Evolutionary conservation across 2,113 vertebrate species (phyloP).

Genomic region (Hippocampus comes): DNA sequence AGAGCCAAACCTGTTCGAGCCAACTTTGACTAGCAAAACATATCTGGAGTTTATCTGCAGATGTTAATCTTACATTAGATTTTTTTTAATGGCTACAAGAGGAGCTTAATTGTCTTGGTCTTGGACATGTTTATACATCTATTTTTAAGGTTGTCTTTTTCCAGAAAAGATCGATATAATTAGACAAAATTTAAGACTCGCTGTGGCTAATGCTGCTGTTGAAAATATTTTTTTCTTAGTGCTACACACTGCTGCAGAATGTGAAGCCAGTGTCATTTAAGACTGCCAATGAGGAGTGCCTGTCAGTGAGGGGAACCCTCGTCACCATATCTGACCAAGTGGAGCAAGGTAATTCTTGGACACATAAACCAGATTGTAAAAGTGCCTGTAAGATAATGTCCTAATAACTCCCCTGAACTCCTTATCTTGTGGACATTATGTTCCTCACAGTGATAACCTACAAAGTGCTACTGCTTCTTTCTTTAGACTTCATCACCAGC

Average conservation of each 20-base stretch:
- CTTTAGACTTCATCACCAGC: conserved; percentile 87
- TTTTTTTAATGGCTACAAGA: too few relatives aligned
- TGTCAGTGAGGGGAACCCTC: conserved; percentile 75
- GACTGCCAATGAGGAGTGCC: conserved; percentile 75
- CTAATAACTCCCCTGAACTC: not conserved
- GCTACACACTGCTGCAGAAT: conserved; percentile 74
- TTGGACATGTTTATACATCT: too few relatives aligned
- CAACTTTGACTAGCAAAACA: too few relatives aligned
- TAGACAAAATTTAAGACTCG: too few relatives aligned
- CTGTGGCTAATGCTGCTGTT: not conserved
- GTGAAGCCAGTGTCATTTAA: conserved; percentile 57
- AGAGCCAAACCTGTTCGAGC: too few relatives aligned
- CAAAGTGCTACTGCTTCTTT: not conserved
- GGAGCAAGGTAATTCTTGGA: conserved; percentile 82
- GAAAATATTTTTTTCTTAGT: conserved; percentile 69
- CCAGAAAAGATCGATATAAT: too few relatives aligned
- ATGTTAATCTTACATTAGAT: too few relatives aligned
- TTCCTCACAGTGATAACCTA: not conserved
- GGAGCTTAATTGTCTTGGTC: too few relatives aligned
- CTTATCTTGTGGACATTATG: not conserved
- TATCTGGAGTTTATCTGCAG: too few relatives aligned
- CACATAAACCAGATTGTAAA: not conserved
- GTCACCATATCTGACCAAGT: conserved; percentile 81
- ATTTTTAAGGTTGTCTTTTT: too few relatives aligned
- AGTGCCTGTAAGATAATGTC: not conserved